Conservation (phyloP, 2,888 invertebrate species). For the Digitonthophagus gazella region DNA sequence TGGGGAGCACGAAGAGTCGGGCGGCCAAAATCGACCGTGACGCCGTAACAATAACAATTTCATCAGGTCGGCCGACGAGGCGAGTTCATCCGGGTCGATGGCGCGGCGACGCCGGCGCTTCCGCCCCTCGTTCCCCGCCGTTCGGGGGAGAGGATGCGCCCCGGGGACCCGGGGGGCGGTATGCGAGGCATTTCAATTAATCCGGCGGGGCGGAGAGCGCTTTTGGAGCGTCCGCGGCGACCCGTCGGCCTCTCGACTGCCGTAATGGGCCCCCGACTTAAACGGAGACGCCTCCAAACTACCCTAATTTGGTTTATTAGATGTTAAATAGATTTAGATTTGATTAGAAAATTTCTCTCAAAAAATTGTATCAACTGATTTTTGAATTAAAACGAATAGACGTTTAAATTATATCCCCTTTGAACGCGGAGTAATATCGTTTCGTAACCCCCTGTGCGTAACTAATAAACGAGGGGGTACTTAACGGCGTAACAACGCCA, state of each 20-base stretch:
- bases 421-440: neutral
- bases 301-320: slow-evolving; percentile 35
- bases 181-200: slow-evolving; percentile 54
- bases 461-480: neutral
- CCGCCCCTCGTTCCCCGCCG: neutral
- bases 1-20: neutral
- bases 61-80: slow-evolving; percentile 5
- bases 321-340: neutral
- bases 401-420: no score
- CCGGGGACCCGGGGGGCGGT: slow-evolving; percentile 38
- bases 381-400: no score
- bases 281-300: slow-evolving; percentile 27
- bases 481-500: no score
- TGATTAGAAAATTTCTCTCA: no score
- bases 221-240: slow-evolving; percentile 36
- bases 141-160: neutral
- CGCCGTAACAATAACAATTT: slow-evolving; percentile 11
- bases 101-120: slow-evolving; percentile 12
- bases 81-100: slow-evolving; percentile 17
- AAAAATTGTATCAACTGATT: no score
- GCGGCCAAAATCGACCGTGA: slow-evolving; percentile 1
- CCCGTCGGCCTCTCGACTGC: slow-evolving; percentile 33
- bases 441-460: neutral
- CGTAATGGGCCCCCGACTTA: slow-evolving; percentile 19
- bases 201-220: slow-evolving; percentile 53